These are phyloP conservation scores for Lepisosteus oculatus DNA, from an alignment of 2,113 vertebrate species.

Conservation along the genomic window DNA sequence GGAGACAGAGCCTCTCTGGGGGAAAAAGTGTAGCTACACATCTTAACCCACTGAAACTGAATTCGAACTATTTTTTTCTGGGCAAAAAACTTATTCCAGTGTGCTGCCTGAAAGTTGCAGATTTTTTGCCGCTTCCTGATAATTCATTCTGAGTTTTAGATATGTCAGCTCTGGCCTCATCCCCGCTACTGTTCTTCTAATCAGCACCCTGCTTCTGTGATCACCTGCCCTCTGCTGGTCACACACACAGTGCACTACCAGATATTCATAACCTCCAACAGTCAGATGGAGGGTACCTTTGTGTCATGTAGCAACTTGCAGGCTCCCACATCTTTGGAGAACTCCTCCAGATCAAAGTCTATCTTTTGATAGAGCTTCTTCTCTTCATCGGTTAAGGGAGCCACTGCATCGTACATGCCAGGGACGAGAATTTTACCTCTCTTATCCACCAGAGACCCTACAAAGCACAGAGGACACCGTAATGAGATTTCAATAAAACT, in stretches of 20 bases:
- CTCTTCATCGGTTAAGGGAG: constrained; percentile 76
- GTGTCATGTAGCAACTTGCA: constrained; percentile 66
- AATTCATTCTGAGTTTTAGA: no score
- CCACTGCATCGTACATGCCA: constrained; percentile 76
- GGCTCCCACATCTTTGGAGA: constrained; percentile 78
- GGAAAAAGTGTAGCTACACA: no score
- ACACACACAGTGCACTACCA: background rate
- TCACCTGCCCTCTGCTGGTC: background rate
- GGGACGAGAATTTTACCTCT: constrained; percentile 81
- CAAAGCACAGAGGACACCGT: background rate
- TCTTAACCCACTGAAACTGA: no score
- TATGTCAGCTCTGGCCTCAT: no score
- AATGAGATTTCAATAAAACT: no score
- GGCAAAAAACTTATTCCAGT: no score
- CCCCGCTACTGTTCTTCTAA: no score
- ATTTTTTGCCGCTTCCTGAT: no score
- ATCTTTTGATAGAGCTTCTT: constrained; percentile 79
- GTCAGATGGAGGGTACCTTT: constrained; percentile 62
- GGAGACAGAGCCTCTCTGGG: no score
- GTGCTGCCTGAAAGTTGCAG: no score
- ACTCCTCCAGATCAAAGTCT: constrained; percentile 88
- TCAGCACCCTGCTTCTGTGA: no score
- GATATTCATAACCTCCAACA: background rate
- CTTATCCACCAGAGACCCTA: constrained; percentile 77
- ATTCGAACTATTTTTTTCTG: no score